A percentile compares a stretch with the other conserved stretches of the same genome.
phyloP scores from a whole-genome alignment of 2,113 vertebrate species.

The Clarias magur region DNA sequence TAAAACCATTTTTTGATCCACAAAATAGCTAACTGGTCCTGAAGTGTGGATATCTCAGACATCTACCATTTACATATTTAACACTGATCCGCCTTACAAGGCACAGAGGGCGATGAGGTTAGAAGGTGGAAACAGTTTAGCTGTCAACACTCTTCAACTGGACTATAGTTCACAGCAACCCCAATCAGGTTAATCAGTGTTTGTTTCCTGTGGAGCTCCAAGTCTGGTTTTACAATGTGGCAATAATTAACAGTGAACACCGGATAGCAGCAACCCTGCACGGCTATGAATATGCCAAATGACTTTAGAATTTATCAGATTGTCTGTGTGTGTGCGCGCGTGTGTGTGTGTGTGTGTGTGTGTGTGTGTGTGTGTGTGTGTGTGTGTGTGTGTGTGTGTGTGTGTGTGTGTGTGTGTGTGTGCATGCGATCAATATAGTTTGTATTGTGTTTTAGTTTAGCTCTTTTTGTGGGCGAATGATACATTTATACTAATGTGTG shows the following conservation, averaged over 20 bases:
- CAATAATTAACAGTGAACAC: constrained; percentile 73
- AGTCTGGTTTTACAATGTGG: constrained; percentile 59
- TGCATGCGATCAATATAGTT: neutral
- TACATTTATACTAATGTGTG: neutral
- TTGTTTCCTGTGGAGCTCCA: constrained; percentile 61
- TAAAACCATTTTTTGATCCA: neutral
- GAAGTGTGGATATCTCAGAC: constrained; percentile 32
- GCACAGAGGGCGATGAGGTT: constrained; percentile 41
- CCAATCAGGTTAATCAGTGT: constrained; percentile 71
- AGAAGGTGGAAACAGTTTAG: constrained; percentile 52
- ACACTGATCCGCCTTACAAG: constrained; percentile 37
- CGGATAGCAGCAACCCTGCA: constrained; percentile 55
- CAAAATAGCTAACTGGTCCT: constrained; percentile 24
- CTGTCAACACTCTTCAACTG: constrained; percentile 46
- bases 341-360: neutral
- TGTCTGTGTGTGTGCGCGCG: constrained; percentile 13
- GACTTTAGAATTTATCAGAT: constrained; percentile 11
- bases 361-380: neutral
- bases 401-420: neutral
- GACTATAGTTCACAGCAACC: constrained; percentile 52
- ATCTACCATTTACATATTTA: constrained; percentile 41
- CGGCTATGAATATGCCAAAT: constrained; percentile 51
- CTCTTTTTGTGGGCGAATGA: neutral
- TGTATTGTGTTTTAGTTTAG: constrained; percentile 12
- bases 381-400: neutral